Percentiles rank a stretch among this genome's conserved stretches.
Conservation (phyloP, 1,140 invertebrate species). For the Battus philenor region DNA sequence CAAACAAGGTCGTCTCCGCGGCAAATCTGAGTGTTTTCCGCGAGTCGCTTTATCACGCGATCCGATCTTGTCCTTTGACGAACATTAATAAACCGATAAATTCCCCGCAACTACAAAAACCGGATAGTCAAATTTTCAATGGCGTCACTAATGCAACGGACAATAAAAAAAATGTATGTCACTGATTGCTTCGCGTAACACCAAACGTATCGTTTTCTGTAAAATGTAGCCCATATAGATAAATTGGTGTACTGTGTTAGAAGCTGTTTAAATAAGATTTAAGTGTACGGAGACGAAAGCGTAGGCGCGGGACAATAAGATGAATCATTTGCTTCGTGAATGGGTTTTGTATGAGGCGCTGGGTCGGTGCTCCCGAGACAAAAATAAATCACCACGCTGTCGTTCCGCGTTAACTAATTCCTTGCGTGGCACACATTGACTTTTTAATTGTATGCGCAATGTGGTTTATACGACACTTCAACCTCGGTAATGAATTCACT, state of each 20-base stretch:
- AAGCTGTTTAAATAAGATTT: conserved; percentile 21
- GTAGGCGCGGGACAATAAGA: conserved; percentile 40
- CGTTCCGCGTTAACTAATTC: conserved; percentile 31
- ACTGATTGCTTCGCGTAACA: conserved; percentile 2
- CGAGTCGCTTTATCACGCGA: conserved; percentile 29
- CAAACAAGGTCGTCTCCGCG: no score
- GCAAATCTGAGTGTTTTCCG: no score
- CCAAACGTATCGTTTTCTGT: conserved; percentile 1
- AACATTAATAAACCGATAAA: conserved; percentile 3
- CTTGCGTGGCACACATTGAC: conserved; percentile 19
- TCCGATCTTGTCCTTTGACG: conserved; percentile 21
- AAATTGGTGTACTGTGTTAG: not conserved
- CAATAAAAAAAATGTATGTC: conserved; percentile 7
- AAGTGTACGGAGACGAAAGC: conserved; percentile 29
- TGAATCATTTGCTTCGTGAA: conserved; percentile 51
- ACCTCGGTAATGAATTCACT: conserved; percentile 10
- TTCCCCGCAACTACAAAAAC: not conserved
- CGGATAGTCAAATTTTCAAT: conserved; percentile 9
- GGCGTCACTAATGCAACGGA: conserved; percentile 1
- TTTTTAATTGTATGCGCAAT: conserved; percentile 14
- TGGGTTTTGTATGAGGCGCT: conserved; percentile 41
- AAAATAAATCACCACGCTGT: conserved; percentile 40
- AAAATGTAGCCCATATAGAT: conserved; percentile 7
- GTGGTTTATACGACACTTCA: conserved; percentile 6
- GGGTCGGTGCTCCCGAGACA: conserved; percentile 41